These are phyloP conservation scores for Typhlomys cinereus DNA, from an alignment of 2,113 vertebrate species.

Conservation along the genomic window DNA sequence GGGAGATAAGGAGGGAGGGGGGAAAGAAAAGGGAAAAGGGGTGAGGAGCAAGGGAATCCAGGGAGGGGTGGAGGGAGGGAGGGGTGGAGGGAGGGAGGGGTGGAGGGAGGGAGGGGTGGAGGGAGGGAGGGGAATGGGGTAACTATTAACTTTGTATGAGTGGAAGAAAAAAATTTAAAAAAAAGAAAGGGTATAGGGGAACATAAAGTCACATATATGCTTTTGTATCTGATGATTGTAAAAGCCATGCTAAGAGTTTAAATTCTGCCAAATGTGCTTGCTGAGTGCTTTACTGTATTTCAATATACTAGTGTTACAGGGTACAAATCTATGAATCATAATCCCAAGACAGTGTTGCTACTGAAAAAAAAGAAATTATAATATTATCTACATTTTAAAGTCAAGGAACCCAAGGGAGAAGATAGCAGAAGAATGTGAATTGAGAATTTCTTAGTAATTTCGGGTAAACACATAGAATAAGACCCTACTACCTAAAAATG, in stretches of 20 bases:
- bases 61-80: no score
- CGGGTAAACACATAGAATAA: background rate
- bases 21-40: no score
- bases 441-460: background rate
- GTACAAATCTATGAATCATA: conserved; percentile 49
- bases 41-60: no score
- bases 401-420: background rate
- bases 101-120: no score
- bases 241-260: conserved; percentile 28
- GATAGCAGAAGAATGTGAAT: background rate
- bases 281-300: conserved; percentile 45
- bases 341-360: conserved; percentile 24
- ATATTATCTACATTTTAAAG: background rate
- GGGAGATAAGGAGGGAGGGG: no score
- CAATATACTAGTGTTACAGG: background rate
- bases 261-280: conserved; percentile 59
- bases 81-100: no score
- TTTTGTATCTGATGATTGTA: conserved; percentile 30
- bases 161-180: no score
- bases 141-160: no score
- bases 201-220: conserved; percentile 34
- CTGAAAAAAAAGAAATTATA: conserved; percentile 14
- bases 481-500: background rate
- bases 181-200: conserved; percentile 6
- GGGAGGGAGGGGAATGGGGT: no score